A percentile compares a stretch with the other conserved stretches of the same genome.
Conservation (phyloP, 2,797 vertebrate genomes). For the Chloroceryle amazona region DNA sequence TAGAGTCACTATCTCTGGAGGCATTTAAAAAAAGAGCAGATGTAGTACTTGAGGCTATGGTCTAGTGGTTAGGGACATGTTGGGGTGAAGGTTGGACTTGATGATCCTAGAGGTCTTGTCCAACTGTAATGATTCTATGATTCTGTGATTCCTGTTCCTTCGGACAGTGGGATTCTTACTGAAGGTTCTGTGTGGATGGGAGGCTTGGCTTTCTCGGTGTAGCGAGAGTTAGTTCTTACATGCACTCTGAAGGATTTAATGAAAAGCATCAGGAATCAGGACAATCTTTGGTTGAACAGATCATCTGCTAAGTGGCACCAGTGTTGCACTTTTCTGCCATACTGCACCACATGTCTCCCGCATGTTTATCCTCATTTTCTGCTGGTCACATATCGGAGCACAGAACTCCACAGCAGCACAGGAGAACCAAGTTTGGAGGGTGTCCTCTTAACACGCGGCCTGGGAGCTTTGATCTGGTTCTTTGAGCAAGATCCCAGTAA, state of each 20-base stretch:
- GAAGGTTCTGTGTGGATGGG: not conserved
- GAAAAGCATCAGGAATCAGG: not conserved
- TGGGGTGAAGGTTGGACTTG: too few species aligned
- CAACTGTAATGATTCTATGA: too few species aligned
- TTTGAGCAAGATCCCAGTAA: not conserved
- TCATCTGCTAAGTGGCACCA: not conserved
- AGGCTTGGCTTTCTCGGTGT: not conserved
- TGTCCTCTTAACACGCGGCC: constrained; percentile 57
- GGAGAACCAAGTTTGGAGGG: constrained; percentile 46
- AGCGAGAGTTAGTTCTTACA: not conserved
- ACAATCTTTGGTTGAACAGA: not conserved
- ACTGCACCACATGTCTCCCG: not conserved
- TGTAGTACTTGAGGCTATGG: too few species aligned
- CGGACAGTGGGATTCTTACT: not conserved
- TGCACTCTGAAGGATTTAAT: not conserved
- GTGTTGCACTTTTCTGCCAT: not conserved
- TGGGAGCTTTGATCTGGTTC: constrained; percentile 32
- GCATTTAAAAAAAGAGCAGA: too few species aligned
- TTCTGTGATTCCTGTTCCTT: not conserved
- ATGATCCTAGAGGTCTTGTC: too few species aligned
- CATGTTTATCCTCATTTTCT: not conserved
- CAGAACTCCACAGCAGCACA: not conserved
- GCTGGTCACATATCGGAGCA: not conserved
- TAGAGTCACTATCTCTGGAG: too few species aligned
- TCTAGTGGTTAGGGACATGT: too few species aligned